Percentiles rank a stretch among this genome's conserved stretches.
These are phyloP conservation scores for Arnoldichthys spilopterus DNA, from an alignment of 2,797 vertebrate species.

Conservation along the genomic window DNA sequence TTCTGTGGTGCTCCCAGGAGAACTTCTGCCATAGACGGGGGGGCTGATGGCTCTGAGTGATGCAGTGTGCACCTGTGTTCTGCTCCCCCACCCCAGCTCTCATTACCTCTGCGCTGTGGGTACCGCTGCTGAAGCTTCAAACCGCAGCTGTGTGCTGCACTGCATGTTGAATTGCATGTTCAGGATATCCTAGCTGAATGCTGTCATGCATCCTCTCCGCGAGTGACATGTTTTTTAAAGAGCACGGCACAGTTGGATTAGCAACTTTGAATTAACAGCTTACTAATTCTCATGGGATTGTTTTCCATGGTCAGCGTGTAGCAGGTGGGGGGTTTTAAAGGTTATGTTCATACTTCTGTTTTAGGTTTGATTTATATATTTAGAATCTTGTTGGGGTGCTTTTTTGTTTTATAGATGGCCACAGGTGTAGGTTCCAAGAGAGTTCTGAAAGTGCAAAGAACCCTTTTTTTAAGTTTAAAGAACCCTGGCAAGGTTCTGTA, in stretches of 20 bases:
- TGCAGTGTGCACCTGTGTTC: conserved; percentile 69
- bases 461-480: background rate
- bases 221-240: conserved; percentile 28
- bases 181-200: conserved; percentile 46
- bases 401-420: background rate
- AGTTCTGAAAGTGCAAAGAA: background rate
- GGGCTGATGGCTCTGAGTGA: conserved; percentile 62
- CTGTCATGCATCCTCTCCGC: conserved; percentile 24
- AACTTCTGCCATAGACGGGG: conserved; percentile 61
- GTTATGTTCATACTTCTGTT: too few species aligned
- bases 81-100: conserved; percentile 47
- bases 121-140: conserved; percentile 53
- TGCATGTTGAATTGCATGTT: conserved; percentile 40
- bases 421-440: background rate
- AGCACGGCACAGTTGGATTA: conserved; percentile 1
- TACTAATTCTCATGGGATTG: background rate
- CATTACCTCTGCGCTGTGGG: conserved; percentile 56
- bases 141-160: conserved; percentile 61
- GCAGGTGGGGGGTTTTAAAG: background rate
- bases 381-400: background rate
- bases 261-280: conserved; percentile 14
- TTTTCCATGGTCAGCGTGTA: background rate
- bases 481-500: background rate
- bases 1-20: conserved; percentile 62
- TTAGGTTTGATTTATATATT: background rate